phyloP scores from a whole-genome alignment of 2,113 vertebrate species.

The Acanthisitta chloris region DNA sequence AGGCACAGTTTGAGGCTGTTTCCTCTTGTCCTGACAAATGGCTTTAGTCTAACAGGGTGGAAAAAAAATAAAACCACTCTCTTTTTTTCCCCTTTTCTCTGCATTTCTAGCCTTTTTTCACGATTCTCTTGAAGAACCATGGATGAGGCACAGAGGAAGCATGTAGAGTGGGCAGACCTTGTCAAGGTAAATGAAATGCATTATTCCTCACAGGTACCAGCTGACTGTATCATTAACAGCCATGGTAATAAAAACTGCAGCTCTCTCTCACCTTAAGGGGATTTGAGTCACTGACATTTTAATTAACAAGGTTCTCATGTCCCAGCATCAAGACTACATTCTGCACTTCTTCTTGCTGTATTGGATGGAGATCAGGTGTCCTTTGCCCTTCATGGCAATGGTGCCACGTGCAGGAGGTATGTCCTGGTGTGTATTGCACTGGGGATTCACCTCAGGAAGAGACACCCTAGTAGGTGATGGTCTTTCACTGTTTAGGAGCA shows the following conservation, averaged over 20 bases:
- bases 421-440: neutral
- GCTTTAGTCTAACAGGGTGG: neutral
- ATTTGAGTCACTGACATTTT: conserved; percentile 48
- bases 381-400: neutral
- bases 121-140: neutral
- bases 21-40: neutral
- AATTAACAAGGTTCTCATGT: neutral
- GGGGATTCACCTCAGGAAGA: neutral
- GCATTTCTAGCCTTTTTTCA: neutral
- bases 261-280: conserved; percentile 22
- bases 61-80: neutral
- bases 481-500: neutral
- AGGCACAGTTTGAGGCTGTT: neutral
- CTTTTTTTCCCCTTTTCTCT: fast-evolving
- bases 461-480: neutral
- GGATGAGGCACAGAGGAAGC: neutral
- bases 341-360: neutral
- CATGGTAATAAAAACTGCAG: neutral
- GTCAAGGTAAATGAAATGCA: neutral
- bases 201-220: neutral
- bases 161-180: neutral
- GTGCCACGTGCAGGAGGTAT: neutral
- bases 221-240: neutral
- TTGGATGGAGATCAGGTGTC: neutral
- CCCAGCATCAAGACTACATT: neutral